Conservation (phyloP, 2,113 vertebrate genomes). For the Dinomys branickii region DNA sequence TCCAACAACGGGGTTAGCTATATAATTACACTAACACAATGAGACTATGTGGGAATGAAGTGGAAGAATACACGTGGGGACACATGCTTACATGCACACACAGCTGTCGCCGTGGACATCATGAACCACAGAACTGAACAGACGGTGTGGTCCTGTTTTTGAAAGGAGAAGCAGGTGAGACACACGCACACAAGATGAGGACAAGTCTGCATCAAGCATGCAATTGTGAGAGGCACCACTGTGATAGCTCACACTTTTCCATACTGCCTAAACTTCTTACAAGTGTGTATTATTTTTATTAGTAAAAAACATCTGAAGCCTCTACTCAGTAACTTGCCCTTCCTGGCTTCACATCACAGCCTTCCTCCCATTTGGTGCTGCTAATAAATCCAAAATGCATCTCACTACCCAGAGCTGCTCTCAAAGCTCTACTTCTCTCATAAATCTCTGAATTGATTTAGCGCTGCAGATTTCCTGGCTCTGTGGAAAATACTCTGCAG, state of each 20-base stretch:
- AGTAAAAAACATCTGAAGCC: not conserved
- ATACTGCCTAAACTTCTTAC: not conserved
- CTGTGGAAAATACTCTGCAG: not conserved
- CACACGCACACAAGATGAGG: not conserved
- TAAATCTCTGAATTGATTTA: constrained; percentile 37
- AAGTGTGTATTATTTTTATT: not conserved
- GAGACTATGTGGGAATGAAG: not conserved
- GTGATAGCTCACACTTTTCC: not conserved
- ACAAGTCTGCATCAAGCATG: not conserved
- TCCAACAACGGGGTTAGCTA: not conserved
- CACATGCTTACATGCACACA: accelerated
- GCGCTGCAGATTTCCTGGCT: constrained; percentile 14
- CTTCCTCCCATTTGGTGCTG: not conserved
- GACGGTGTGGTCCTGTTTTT: not conserved
- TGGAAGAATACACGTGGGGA: not conserved
- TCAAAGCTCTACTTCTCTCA: constrained; percentile 23
- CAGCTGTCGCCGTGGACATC: no score
- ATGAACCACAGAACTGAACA: not conserved
- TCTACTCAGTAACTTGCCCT: not conserved
- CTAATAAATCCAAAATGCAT: constrained; percentile 49
- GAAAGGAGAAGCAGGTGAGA: not conserved
- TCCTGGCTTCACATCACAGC: not conserved
- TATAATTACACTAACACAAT: not conserved
- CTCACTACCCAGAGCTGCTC: constrained; percentile 1
- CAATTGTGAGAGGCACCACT: not conserved